Conservation (phyloP, 2,888 invertebrate species). For the Malthinus flaveolus region DNA sequence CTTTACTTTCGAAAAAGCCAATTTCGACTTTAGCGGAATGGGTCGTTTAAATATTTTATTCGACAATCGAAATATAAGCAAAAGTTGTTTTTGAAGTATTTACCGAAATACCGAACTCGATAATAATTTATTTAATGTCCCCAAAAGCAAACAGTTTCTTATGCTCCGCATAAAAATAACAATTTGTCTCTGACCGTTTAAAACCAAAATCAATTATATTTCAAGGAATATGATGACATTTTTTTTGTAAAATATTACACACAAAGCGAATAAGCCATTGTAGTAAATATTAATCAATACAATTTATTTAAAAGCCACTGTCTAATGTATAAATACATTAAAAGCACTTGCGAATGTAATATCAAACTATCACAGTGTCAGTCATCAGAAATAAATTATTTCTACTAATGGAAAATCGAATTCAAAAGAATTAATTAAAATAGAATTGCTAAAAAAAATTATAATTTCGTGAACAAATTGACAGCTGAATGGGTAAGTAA, state of each 20-base stretch:
- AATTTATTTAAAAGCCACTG: constrained; percentile 17
- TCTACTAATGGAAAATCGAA: constrained; percentile 27
- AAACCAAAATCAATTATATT: too few species aligned
- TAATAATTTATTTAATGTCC: too few species aligned
- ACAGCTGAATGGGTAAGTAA: too few species aligned
- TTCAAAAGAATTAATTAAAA: not conserved
- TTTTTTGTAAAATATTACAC: too few species aligned
- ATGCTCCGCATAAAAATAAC: too few species aligned
- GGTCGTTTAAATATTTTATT: constrained; percentile 15
- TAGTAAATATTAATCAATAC: constrained; percentile 13
- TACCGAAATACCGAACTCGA: too few species aligned
- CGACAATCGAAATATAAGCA: constrained; percentile 12
- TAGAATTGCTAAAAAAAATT: too few species aligned
- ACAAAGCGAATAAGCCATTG: too few species aligned
- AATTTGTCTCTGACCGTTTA: too few species aligned
- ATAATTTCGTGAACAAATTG: too few species aligned
- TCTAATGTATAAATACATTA: constrained; percentile 15
- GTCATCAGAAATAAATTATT: constrained; percentile 20
- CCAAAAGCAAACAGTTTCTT: too few species aligned
- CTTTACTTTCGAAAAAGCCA: constrained; percentile 19
- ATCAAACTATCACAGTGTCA: constrained; percentile 22
- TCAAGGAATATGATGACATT: too few species aligned
- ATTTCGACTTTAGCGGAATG: constrained; percentile 23
- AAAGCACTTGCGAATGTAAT: constrained; percentile 22
- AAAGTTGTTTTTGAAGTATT: constrained; percentile 8